Conservation (phyloP, 2,888 invertebrate genomes). For the Orchesella flavescens region DNA sequence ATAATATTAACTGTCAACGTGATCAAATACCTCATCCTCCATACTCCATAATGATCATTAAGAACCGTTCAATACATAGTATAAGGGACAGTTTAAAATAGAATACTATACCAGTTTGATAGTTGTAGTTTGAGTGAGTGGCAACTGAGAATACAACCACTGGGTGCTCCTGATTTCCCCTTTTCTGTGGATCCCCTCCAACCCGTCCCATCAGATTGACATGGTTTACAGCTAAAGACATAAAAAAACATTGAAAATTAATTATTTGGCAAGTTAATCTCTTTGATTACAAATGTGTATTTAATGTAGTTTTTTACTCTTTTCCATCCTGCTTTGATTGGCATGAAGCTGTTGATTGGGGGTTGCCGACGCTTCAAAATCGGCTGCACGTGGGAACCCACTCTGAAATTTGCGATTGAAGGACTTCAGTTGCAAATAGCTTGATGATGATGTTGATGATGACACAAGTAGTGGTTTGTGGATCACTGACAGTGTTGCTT, state of each 20-base stretch:
- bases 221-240: conserved; percentile 83
- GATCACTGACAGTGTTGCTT: background rate
- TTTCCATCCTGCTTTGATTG: conserved; percentile 40
- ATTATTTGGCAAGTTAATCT: background rate
- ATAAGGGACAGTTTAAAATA: too few relatives aligned
- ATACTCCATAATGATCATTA: too few relatives aligned
- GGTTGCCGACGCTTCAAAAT: background rate
- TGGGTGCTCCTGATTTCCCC: conserved; percentile 87
- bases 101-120: conserved; percentile 74
- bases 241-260: conserved; percentile 35
- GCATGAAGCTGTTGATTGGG: conserved; percentile 45
- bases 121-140: conserved; percentile 88
- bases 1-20: too few relatives aligned
- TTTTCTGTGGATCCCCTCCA: conserved; percentile 90
- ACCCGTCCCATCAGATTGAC: conserved; percentile 90
- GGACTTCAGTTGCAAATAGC: background rate
- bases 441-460: background rate
- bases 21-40: too few relatives aligned
- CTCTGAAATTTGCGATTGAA: conserved; percentile 23
- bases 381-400: conserved; percentile 3
- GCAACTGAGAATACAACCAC: conserved; percentile 92
- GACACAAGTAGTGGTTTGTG: background rate
- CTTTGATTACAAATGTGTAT: background rate
- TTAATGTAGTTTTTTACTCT: conserved; percentile 34
- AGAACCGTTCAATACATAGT: too few relatives aligned